Conservation (phyloP, 2,113 vertebrate genomes). For the Eurystomus gularis region DNA sequence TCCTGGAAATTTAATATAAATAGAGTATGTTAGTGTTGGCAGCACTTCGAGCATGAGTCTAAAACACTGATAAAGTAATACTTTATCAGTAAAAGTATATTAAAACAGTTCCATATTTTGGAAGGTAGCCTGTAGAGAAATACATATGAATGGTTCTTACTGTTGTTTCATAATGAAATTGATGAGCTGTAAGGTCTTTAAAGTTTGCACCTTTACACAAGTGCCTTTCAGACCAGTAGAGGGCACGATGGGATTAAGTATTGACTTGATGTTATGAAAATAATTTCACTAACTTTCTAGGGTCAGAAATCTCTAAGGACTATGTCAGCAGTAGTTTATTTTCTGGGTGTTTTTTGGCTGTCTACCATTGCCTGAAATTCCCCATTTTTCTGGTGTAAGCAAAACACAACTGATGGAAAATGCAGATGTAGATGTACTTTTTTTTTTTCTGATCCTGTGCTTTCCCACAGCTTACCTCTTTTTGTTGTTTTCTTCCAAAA, state of each 20-base stretch:
- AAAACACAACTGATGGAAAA: neutral
- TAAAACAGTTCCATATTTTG: neutral
- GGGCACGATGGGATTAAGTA: slow-evolving; percentile 50
- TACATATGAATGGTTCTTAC: neutral
- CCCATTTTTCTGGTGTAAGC: neutral
- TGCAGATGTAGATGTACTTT: neutral
- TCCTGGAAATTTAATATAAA: neutral
- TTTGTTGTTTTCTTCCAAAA: neutral
- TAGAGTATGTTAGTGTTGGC: neutral
- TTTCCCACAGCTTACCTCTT: neutral
- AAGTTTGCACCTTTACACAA: neutral
- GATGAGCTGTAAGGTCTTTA: neutral
- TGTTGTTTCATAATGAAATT: neutral
- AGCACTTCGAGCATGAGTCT: neutral
- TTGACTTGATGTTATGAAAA: neutral
- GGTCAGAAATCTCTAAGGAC: neutral
- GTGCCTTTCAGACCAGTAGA: slow-evolving; percentile 23
- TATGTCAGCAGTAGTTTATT: neutral
- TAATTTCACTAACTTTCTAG: neutral
- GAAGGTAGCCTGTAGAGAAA: neutral
- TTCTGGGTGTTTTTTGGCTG: neutral
- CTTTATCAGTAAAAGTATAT: too few relatives aligned
- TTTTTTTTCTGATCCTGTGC: neutral
- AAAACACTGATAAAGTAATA: neutral
- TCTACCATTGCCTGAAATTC: neutral